Conservation (phyloP, 2,797 vertebrate species). For the Neoniphon sammara region DNA sequence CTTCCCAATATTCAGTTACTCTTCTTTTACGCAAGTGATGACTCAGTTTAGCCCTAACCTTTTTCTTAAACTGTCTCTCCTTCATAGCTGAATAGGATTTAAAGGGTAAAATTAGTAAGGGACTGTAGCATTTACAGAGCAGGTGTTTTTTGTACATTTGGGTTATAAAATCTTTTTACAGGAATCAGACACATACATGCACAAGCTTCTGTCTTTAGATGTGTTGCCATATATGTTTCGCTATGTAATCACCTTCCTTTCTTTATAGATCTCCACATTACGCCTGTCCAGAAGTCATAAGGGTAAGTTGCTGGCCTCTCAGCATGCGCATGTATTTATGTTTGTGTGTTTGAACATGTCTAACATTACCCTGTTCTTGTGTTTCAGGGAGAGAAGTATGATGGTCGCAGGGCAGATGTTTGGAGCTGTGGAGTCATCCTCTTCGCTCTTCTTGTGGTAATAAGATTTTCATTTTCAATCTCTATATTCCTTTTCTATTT, state of each 20-base stretch:
- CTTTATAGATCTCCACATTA: constrained; percentile 94
- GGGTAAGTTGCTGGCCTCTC: constrained; percentile 84
- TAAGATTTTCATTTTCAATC: constrained; percentile 17
- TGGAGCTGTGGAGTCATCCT: constrained; percentile 96
- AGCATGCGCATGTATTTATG: not conserved
- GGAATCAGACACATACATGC: not conserved
- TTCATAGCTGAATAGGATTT: not conserved
- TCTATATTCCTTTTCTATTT: not conserved
- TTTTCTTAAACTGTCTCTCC: too few species aligned
- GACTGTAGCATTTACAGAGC: constrained; percentile 29
- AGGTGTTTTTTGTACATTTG: constrained; percentile 4
- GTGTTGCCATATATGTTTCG: not conserved
- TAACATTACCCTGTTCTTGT: not conserved
- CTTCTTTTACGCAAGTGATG: too few species aligned
- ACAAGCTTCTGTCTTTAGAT: not conserved
- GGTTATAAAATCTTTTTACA: not conserved
- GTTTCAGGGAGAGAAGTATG: constrained; percentile 91
- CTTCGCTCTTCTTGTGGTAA: constrained; percentile 93
- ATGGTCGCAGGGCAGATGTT: constrained; percentile 91
- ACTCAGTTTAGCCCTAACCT: too few species aligned
- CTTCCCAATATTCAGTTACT: too few species aligned
- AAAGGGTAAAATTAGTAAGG: constrained; percentile 16
- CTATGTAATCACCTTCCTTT: not conserved
- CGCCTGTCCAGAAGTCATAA: constrained; percentile 97
- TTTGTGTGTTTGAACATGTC: not conserved